Base-by-base conservation (phyloP, 2,888 invertebrate genomes). In the Lasius fuliginosus region DNA sequence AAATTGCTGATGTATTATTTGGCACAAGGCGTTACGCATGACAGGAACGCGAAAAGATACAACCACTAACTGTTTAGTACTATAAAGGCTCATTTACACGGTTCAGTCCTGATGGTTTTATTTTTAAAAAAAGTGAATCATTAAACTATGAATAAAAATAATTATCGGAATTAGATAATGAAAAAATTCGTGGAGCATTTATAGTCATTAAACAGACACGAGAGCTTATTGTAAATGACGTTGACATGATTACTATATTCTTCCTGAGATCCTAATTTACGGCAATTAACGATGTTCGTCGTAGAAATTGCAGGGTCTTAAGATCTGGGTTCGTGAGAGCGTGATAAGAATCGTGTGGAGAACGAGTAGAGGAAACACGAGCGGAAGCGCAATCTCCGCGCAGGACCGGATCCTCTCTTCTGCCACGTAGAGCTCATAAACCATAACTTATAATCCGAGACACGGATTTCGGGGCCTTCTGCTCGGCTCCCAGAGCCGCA, bases 391-490 rank as follows among this genome's bases (percentile, higher is more conserved):
- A n/a, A 81, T 42, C 79, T 46, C 23, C 46, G 60, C 46, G 15
- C 58, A 46, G 23, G 79, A 81, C 60, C 79, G 79, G 79, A 81
- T 71, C 40, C 60, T n/a, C 60, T n/a, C n/a, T 11, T 58, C 68
- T 30, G 53, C 69, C 23, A 64, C 42, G 64, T 49, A 82, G 49
- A 53, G 68, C 75, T 79, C 79, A 76, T 74, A 75, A 83, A 84
- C 60, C 82, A 82, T 90, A 89, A 88, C 62, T 93, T 91, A 91
- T 91, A 91, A 92, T 90, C 91, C 88, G 87, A 90, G 91, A 90
- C 92, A 93, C 91, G 90, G 92, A 92, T 93, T 92, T 90, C 91
- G 81, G 81, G 85, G 87, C 87, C 89, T 89, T 88, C 90, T 85
- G 90, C 87, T 84, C 86, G 87, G 89, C 90, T 92, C 89, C 49